Base-by-base conservation (phyloP, 2,797 vertebrate species). In the Centropyge bicolor region DNA sequence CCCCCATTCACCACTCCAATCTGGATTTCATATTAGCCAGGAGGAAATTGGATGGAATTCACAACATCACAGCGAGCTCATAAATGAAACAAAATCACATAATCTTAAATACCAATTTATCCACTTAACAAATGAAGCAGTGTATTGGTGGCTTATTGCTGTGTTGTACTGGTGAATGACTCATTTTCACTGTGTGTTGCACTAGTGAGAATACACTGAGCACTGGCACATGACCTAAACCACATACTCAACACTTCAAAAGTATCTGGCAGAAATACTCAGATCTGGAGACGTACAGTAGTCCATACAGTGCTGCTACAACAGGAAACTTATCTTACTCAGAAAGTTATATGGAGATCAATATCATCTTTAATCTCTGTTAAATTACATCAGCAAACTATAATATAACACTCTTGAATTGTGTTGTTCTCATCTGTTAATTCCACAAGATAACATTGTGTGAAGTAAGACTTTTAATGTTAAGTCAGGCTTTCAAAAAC, bases 1-100 rank as follows among this genome's bases (percentile, higher is more conserved):
- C 84, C 68, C 45, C 54, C 61, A 67, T 86, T 89, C 82, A 83
- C 73, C 77, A 74, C 65, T 86, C 68, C 80, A 87, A 85, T 89
- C 86, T 91, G 88, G 80, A 86, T 86, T 86, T 88, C 70, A 82
- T 76, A 85, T 90, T 84, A 82, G 76, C 76, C 83, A 85, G 81
- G 74, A 91, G 83, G 86, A 90, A 89, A 90, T 65, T 90, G 91
- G 84, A 90, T 22, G 72, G 61, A 86, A 86, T 84, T 88, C 75
- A 83, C 80, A 81, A 88, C 68, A 89, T 86, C 84, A 86, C 83
- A 89, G 79, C 72, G 31, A 80, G 73, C 81, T 86, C 77, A 82
- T 81, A 87, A 87, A 92, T 83, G 63, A 86, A 88, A 84, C 62
- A 68, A 85, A 88, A 89, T 90, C 78, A 76, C 84, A 86, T 85